These are phyloP conservation scores for Chrysina gloriosa DNA, from an alignment of 2,888 invertebrate genomes.

Conservation along the genomic window DNA sequence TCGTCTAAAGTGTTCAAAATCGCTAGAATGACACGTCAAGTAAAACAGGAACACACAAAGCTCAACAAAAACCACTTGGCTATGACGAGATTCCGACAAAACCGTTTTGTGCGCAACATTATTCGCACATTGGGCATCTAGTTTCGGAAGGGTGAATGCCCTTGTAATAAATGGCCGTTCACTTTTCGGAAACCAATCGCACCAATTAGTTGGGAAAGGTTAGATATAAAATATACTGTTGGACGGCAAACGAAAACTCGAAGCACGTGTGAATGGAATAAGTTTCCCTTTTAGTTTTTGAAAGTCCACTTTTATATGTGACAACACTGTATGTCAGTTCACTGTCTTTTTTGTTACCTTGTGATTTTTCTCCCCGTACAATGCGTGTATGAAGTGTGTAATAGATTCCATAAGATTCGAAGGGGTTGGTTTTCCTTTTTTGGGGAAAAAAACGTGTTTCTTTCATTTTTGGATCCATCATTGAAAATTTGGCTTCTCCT, in stretches of 20 bases:
- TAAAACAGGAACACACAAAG: neutral
- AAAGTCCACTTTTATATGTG: conserved; percentile 27
- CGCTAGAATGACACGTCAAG: too few relatives aligned
- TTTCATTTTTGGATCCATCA: too few relatives aligned
- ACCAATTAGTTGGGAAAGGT: neutral
- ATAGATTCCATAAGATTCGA: too few relatives aligned
- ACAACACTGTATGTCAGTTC: conserved; percentile 28
- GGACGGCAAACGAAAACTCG: neutral
- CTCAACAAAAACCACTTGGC: conserved; percentile 13
- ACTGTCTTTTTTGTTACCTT: conserved; percentile 7
- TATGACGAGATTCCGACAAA: conserved; percentile 19
- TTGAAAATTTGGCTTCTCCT: too few relatives aligned
- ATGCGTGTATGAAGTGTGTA: conserved; percentile 25
- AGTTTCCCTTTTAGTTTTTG: neutral
- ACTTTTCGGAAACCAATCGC: neutral
- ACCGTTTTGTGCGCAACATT: neutral
- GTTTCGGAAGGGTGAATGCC: conserved; percentile 11
- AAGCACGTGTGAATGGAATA: neutral
- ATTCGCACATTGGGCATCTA: neutral
- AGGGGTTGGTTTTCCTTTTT: too few relatives aligned
- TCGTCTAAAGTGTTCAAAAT: too few relatives aligned
- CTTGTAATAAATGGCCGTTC: neutral
- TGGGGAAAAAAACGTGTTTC: too few relatives aligned
- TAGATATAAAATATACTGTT: neutral
- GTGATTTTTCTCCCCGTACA: conserved; percentile 23